phyloP scores from a whole-genome alignment of 2,888 invertebrate species.

The Bugulina stolonifera region DNA sequence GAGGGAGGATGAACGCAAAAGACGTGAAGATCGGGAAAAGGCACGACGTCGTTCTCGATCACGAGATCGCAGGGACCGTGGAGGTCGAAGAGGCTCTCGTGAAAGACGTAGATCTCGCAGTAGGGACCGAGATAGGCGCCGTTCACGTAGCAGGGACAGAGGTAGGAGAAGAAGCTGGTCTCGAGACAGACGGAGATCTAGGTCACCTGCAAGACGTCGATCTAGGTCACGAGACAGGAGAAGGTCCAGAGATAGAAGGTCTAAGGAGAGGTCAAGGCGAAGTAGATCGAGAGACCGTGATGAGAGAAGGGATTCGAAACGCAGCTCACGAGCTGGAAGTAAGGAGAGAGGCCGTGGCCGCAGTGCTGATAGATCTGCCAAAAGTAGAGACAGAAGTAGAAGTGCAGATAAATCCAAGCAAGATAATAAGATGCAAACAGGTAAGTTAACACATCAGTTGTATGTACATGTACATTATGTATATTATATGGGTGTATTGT shows the following conservation, averaged over 20 bases:
- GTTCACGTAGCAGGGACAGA: constrained; percentile 21
- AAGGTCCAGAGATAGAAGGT: constrained; percentile 8
- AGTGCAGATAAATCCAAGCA: background rate
- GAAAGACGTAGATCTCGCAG: constrained; percentile 21
- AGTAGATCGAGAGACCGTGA: background rate
- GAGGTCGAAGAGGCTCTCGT: constrained; percentile 31
- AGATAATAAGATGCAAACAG: background rate
- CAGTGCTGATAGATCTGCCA: constrained; percentile 3
- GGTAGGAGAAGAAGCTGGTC: background rate
- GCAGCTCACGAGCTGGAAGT: constrained; percentile 36
- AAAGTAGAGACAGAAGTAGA: background rate
- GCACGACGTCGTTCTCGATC: constrained; percentile 6
- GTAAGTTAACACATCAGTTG: no score
- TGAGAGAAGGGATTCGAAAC: constrained; percentile 31
- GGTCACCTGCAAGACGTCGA: constrained; percentile 31
- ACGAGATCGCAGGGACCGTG: constrained; percentile 32
- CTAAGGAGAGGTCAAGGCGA: background rate
- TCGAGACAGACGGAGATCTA: constrained; percentile 25
- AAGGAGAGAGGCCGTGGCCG: constrained; percentile 30
- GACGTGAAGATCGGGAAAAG: constrained; percentile 34
- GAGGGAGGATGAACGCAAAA: constrained; percentile 57
- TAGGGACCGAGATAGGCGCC: constrained; percentile 18
- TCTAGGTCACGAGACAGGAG: constrained; percentile 28
- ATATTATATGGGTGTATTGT: no score
- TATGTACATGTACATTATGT: no score